phyloP scores from a whole-genome alignment of 2,113 vertebrate genomes.

The Menidia beryllina region DNA sequence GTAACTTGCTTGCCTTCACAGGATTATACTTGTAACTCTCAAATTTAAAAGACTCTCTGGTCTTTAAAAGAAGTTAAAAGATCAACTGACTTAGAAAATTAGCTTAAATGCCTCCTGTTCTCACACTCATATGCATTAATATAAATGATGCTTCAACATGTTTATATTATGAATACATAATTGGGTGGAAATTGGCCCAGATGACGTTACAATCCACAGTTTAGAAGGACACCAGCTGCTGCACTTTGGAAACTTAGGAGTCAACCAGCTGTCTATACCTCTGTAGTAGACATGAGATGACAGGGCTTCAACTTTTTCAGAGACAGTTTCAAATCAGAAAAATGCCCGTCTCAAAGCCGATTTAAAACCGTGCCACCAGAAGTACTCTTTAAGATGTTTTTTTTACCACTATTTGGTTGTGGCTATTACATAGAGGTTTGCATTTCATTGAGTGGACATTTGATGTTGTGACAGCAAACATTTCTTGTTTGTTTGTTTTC shows the following conservation, averaged over 20 bases:
- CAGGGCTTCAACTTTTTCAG: slow-evolving; percentile 56
- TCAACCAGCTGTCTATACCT: slow-evolving; percentile 70
- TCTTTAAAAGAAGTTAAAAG: too few relatives aligned
- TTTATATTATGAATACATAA: slow-evolving; percentile 21
- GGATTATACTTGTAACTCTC: too few relatives aligned
- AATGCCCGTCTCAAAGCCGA: slow-evolving; percentile 66
- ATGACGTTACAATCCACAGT: slow-evolving; percentile 20
- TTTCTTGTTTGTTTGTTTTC: background rate
- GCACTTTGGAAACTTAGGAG: slow-evolving; percentile 65
- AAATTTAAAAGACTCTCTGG: too few relatives aligned
- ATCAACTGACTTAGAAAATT: too few relatives aligned
- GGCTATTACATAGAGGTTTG: slow-evolving; percentile 22
- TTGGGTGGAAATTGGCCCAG: slow-evolving; percentile 13
- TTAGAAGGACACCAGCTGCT: slow-evolving; percentile 59
- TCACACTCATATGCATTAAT: slow-evolving; percentile 12
- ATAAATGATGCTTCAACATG: slow-evolving; percentile 6
- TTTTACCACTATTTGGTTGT: slow-evolving; percentile 6
- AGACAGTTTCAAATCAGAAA: slow-evolving; percentile 52
- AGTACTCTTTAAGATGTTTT: slow-evolving; percentile 27
- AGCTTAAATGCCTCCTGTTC: background rate
- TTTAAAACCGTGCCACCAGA: slow-evolving; percentile 46
- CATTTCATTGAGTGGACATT: slow-evolving; percentile 8
- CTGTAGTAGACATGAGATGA: slow-evolving; percentile 51
- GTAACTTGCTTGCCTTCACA: too few relatives aligned
- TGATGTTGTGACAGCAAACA: slow-evolving; percentile 4